Conservation (phyloP, 1,140 invertebrate species). For the Eumaeus atala region DNA sequence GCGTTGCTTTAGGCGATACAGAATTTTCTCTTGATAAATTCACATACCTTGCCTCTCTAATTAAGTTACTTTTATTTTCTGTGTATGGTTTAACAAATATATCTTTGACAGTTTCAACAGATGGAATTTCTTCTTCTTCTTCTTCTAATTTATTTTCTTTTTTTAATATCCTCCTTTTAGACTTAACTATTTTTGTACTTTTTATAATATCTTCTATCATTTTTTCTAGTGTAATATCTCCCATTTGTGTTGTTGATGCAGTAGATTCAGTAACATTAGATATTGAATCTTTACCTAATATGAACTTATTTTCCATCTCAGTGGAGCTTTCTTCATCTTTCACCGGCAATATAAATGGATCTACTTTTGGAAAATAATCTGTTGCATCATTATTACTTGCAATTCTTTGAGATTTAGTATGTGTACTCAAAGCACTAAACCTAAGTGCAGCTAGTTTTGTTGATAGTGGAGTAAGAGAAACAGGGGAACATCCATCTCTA, state of each 20-base stretch:
- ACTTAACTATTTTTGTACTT: slow-evolving; percentile 66
- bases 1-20: slow-evolving; percentile 54
- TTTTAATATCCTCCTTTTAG: slow-evolving; percentile 54
- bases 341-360: slow-evolving; percentile 52
- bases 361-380: slow-evolving; percentile 59
- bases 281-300: slow-evolving; percentile 52
- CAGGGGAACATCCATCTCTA: slow-evolving; percentile 59
- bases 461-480: slow-evolving; percentile 59
- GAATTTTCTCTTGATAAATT: slow-evolving; percentile 65
- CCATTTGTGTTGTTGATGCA: slow-evolving; percentile 66
- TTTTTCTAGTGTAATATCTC: slow-evolving; percentile 61
- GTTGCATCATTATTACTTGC: slow-evolving; percentile 39
- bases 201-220: slow-evolving; percentile 71
- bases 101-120: slow-evolving; percentile 47
- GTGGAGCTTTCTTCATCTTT: slow-evolving; percentile 63
- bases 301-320: slow-evolving; percentile 69
- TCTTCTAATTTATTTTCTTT: slow-evolving; percentile 36
- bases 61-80: slow-evolving; percentile 57
- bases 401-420: slow-evolving; percentile 48
- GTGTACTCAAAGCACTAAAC: slow-evolving; percentile 64
- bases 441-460: slow-evolving; percentile 58
- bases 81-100: slow-evolving; percentile 60
- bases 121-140: slow-evolving; percentile 46
- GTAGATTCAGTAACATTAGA: slow-evolving; percentile 55
- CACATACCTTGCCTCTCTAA: slow-evolving; percentile 61